Percentiles rank a stretch among this genome's conserved stretches.
phyloP scores from a whole-genome alignment of 2,797 vertebrate species.

The Gallinago stenura region DNA sequence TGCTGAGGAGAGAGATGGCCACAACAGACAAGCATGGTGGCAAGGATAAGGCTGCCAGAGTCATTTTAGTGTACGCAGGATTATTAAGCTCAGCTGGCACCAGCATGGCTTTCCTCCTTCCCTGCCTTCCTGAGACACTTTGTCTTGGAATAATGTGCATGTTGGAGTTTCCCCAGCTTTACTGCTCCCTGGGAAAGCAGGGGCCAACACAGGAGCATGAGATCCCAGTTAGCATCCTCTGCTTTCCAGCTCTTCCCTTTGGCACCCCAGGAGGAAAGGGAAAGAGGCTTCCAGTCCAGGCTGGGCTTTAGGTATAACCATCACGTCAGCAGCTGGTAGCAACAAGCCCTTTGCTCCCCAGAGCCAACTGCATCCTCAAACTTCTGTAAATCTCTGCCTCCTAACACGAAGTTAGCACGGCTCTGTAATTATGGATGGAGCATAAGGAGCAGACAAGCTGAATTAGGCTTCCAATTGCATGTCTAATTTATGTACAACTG shows the following conservation, averaged over 20 bases:
- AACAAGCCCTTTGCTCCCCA: neutral
- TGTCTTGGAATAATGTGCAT: rapidly evolving
- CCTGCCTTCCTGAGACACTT: neutral
- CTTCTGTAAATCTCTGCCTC: neutral
- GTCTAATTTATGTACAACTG: slow-evolving; percentile 70
- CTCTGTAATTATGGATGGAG: slow-evolving; percentile 4
- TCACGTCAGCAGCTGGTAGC: neutral
- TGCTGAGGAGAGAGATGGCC: neutral
- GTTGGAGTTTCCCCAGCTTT: neutral
- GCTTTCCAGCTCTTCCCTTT: neutral
- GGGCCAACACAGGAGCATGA: rapidly evolving
- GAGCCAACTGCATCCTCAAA: neutral
- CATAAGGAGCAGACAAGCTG: slow-evolving; percentile 40
- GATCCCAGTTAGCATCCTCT: neutral
- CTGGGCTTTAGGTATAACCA: neutral
- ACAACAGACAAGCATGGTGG: neutral
- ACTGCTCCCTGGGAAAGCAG: neutral
- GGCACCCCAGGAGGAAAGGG: neutral
- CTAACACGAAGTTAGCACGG: neutral
- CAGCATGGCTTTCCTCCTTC: neutral
- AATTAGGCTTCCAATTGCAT: slow-evolving; percentile 59
- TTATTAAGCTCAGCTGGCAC: neutral
- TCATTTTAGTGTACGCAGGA: rapidly evolving
- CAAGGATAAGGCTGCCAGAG: neutral
- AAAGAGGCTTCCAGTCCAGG: neutral